Evolutionary conservation across 2,113 vertebrate genomes (phyloP), one percentile per base, ranked within the genome.

Genomic region (Verasper variegatus): DNA sequence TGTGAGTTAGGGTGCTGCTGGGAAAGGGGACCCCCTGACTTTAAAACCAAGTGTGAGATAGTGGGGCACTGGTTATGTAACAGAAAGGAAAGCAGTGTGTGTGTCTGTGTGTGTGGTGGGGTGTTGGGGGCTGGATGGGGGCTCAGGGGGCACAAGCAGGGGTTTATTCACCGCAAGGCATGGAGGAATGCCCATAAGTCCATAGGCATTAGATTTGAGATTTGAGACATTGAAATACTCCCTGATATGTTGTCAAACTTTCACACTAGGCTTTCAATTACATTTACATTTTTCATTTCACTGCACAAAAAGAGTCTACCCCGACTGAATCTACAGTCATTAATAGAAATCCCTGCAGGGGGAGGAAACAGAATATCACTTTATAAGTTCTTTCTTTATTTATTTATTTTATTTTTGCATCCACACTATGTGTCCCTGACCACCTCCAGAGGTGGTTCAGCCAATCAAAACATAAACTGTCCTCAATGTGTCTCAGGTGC

Each of bases 111-210:
- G 72, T 27, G 37, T 31, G 8, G 51, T 14, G 35, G 64, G 65
- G 74, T 47, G 67, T 31, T 54, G 51, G 59, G 63, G 23, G 63
- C 80, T 5, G 15, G 67, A 24, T 54, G 51, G 59, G 59, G 23
- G 63, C 80, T 5, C 1, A 59, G 57, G 74, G 37, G 79, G 79
- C 74, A 79, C 79, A 82, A 88, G 60, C 61, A 56, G 74, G 79
- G 81, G 66, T 67, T 88, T 89, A 80, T 70, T 89, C 68, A 83
- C 80, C 27, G 10, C n/a, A 4, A 63, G 26, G 70, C 76, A 65
- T 89, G 86, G 78, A 89, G 82, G 90, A 91, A 90, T 91, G 88
- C 55, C 71, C 59, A 74, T 87, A 89, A 87, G 81, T 88, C 84
- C 64, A 75, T 45, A 58, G 61, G 76, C 76, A 82, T 74, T 14